Evolutionary conservation across 2,113 vertebrate species (phyloP).

Genomic region (Thunnus thynnus): DNA sequence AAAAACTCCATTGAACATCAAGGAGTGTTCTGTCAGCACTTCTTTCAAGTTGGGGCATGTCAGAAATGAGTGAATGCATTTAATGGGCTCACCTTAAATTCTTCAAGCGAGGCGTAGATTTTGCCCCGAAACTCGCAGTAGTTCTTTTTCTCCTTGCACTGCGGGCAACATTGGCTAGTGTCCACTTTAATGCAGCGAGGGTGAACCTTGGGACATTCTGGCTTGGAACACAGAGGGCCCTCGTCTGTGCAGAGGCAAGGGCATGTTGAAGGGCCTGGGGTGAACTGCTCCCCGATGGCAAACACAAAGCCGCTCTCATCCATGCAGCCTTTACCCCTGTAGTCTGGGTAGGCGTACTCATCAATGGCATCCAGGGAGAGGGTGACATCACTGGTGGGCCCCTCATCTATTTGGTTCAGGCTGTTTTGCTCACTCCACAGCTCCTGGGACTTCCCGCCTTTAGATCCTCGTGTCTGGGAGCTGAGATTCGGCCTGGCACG

Average conservation of each 20-base stretch:
- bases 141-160: constrained; percentile 96
- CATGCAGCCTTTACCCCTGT: constrained; percentile 98
- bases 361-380: constrained; percentile 89
- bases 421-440: constrained; percentile 84
- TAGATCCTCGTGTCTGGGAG: constrained; percentile 78
- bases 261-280: constrained; percentile 95
- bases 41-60: constrained; percentile 55
- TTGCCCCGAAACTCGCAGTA: constrained; percentile 97
- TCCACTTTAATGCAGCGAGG: constrained; percentile 96
- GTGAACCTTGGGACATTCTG: constrained; percentile 95
- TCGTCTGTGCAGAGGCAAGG: constrained; percentile 99
- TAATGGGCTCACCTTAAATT: constrained; percentile 94
- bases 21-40: constrained; percentile 70
- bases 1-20: constrained; percentile 56
- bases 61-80: constrained; percentile 58
- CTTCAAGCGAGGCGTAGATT: constrained; percentile 93
- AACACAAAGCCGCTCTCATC: constrained; percentile 98
- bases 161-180: constrained; percentile 97
- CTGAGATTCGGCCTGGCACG: constrained; percentile 84
- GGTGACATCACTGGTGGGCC: constrained; percentile 84
- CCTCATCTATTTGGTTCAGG: constrained; percentile 85
- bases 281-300: constrained; percentile 96
- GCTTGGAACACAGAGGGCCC: constrained; percentile 94
- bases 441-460: constrained; percentile 82
- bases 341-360: constrained; percentile 97